phyloP scores from a whole-genome alignment of 1,140 invertebrate genomes.

The Drosophila bifasciata region DNA sequence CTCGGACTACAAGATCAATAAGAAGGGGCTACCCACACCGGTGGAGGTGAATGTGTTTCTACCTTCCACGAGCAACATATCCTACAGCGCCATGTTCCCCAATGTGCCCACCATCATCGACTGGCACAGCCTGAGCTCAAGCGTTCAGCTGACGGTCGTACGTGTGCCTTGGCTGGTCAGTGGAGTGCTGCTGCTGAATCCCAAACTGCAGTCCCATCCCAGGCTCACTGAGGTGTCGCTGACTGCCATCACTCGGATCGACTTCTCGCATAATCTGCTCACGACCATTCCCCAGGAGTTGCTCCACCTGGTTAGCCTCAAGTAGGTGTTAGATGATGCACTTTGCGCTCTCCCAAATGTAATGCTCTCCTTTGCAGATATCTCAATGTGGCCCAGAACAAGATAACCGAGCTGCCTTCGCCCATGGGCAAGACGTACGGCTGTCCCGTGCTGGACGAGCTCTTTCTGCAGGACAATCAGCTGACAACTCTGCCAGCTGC shows the following conservation, averaged over 20 bases:
- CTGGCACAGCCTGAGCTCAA: conserved; percentile 93
- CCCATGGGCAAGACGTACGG: conserved; percentile 84
- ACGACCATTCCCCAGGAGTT: conserved; percentile 91
- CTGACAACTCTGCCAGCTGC: conserved; percentile 91
- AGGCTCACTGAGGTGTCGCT: conserved; percentile 90
- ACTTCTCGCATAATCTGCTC: conserved; percentile 96
- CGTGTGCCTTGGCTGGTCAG: conserved; percentile 93
- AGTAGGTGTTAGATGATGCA: conserved; percentile 50
- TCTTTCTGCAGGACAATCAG: conserved; percentile 95
- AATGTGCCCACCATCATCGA: conserved; percentile 95
- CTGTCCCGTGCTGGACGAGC: conserved; percentile 93
- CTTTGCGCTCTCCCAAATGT: background rate
- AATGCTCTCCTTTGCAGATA: conserved; percentile 85
- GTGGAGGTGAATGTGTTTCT: conserved; percentile 87
- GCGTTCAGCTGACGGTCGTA: conserved; percentile 88
- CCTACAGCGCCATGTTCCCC: conserved; percentile 93
- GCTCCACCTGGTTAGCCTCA: conserved; percentile 91
- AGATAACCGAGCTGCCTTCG: conserved; percentile 87
- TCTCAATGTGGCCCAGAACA: conserved; percentile 94
- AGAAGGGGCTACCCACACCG: conserved; percentile 88
- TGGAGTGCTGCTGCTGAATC: conserved; percentile 93
- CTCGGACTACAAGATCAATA: conserved; percentile 94
- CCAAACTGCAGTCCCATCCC: conserved; percentile 90
- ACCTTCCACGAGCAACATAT: conserved; percentile 87
- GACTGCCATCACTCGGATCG: conserved; percentile 95